Conservation (phyloP, 2,797 vertebrate genomes). For the Phaenicophaeus curvirostris region DNA sequence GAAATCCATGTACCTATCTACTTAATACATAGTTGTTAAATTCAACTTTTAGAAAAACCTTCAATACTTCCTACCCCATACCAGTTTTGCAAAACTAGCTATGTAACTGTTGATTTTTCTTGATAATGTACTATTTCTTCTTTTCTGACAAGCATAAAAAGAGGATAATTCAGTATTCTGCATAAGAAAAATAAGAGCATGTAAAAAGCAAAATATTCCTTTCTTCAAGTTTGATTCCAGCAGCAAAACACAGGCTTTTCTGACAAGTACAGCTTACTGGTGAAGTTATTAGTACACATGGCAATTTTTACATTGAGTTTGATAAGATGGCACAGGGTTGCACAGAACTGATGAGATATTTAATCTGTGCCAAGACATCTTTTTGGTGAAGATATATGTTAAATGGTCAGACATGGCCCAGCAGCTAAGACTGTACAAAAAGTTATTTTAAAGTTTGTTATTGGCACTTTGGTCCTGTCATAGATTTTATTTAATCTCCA, state of each 20-base stretch:
- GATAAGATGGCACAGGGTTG: not conserved
- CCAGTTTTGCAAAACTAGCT: not conserved
- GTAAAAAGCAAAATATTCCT: not conserved
- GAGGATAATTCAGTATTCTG: not conserved
- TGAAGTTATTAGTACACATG: not conserved
- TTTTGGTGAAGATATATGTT: not conserved
- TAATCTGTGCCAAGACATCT: not conserved
- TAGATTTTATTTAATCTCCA: not conserved
- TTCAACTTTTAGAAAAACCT: constrained; percentile 18
- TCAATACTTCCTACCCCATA: not conserved
- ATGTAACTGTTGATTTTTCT: not conserved
- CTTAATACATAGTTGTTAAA: constrained; percentile 10
- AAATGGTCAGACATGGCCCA: not conserved
- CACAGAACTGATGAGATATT: not conserved
- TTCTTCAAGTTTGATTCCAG: not conserved
- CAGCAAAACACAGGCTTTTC: not conserved
- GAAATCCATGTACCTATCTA: constrained; percentile 21
- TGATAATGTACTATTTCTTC: not conserved
- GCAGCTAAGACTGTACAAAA: not conserved
- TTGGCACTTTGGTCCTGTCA: not conserved
- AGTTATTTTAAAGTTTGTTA: not conserved
- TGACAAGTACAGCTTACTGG: not conserved
- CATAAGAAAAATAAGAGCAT: not conserved
- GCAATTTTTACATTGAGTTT: not conserved
- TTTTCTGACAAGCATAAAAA: constrained; percentile 10